Evolutionary conservation across 2,888 invertebrate species (phyloP).

Genomic region (Myopa testacea): DNA sequence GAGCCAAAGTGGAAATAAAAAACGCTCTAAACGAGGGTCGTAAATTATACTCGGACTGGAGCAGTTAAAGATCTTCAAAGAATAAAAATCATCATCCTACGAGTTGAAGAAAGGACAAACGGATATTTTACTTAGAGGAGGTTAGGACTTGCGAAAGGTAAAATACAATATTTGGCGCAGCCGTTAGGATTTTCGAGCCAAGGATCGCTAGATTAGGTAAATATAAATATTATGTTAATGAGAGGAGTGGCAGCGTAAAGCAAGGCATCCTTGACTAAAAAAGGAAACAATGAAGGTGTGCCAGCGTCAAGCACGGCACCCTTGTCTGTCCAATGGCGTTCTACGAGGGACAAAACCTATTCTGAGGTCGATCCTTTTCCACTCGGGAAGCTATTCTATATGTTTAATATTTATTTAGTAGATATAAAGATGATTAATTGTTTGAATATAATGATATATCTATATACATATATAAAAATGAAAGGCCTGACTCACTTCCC

Average conservation of each 20-base stretch:
- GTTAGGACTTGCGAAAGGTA: not conserved
- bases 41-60: no score
- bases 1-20: no score
- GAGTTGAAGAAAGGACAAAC: no score
- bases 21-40: no score
- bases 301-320: not conserved
- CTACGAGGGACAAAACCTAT: not conserved
- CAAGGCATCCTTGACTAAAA: not conserved
- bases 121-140: no score
- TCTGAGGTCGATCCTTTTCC: not conserved
- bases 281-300: not conserved
- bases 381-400: not conserved
- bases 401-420: not conserved
- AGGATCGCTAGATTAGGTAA: not conserved
- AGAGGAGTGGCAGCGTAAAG: not conserved
- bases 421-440: no score
- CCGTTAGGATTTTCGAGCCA: not conserved
- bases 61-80: no score
- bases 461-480: no score
- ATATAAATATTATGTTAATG: not conserved
- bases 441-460: no score
- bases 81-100: no score
- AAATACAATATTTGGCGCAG: not conserved
- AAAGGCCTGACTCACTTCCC: no score
- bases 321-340: constrained; percentile 4